Percentiles rank a stretch among this genome's conserved stretches.
Conservation (phyloP, 1,140 invertebrate species). For the Zaprionus camerounensis region DNA sequence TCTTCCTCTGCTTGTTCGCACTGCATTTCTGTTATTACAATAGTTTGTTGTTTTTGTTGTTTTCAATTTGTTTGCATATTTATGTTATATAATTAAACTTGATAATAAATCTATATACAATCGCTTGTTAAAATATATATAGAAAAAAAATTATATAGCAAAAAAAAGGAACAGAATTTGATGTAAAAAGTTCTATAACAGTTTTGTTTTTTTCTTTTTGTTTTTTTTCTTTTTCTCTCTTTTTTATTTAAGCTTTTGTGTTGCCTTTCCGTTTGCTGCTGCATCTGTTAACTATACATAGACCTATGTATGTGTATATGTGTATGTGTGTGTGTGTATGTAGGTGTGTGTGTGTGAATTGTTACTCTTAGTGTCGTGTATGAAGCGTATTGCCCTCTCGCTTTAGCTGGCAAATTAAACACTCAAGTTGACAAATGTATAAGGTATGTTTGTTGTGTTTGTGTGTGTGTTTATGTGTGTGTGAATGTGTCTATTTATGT, state of each 20-base stretch:
- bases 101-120: constrained; percentile 58
- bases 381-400: constrained; percentile 10
- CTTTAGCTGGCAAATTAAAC: not conserved
- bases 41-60: not conserved
- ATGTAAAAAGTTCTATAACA: constrained; percentile 53
- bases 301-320: constrained; percentile 21
- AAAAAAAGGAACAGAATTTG: constrained; percentile 44
- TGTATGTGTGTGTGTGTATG: constrained; percentile 5
- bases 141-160: constrained; percentile 27
- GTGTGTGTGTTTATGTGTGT: not conserved
- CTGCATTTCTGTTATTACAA: constrained; percentile 2
- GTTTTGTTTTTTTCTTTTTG: constrained; percentile 36
- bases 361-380: not conserved
- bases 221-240: constrained; percentile 18
- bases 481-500: no score
- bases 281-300: constrained; percentile 39
- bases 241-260: constrained; percentile 43
- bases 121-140: constrained; percentile 52
- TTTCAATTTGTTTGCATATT: constrained; percentile 13
- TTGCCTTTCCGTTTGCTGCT: constrained; percentile 28
- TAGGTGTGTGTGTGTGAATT: constrained; percentile 5
- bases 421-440: not conserved
- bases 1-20: not conserved
- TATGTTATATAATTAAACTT: constrained; percentile 56
- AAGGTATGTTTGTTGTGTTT: not conserved